Evolutionary conservation across 2,888 invertebrate species (phyloP), one percentile per base, ranked within the genome.

Genomic region (Apamea crenata): DNA sequence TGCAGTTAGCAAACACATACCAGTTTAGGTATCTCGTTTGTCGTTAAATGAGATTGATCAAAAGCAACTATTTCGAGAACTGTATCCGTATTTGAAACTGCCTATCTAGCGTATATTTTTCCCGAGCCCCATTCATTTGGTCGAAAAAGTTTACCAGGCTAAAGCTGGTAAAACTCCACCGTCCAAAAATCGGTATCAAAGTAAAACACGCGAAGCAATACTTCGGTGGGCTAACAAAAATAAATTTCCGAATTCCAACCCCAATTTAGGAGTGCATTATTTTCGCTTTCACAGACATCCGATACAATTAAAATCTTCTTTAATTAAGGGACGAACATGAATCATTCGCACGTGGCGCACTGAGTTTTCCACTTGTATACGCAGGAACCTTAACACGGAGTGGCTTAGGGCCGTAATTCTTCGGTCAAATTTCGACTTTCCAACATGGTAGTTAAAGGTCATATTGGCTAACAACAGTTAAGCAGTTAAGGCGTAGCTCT

Each of bases 301-400:
- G 96, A 97, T 97, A 97, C 97, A 97, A 97, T 97, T 97, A 97
- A 97, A 97, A 97, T 97, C 97, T 97, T 97, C 97, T 97, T 97
- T 97, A 97, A 97, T 97, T 97, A 97, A 97, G 97, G 97, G 95
- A 95, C 94, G 94, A 92, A 94, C 91, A 96, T 97, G 95, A 96
- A 97, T 97, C 97, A 97, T 97, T 97, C 95, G 97, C 97, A 97
- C 97, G 97, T 97, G 97, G 97, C 95, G 96, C 97, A 94, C 95
- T 92, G 95, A 96, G 95, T 96, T 96, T 96, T 97, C 96, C 96
- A 95, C 95, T 96, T 95, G 95, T 96, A 94, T 94, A 94, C 94
- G 91, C 92, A 93, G 91, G 89, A 91, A 92, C 93, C 93, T 94
- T 95, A 93, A 92, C 90, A 89, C 90, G 74, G 87, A 92, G 90